Evolutionary conservation across 1,140 invertebrate species (phyloP).

Genomic region (Phthorimaea operculella): DNA sequence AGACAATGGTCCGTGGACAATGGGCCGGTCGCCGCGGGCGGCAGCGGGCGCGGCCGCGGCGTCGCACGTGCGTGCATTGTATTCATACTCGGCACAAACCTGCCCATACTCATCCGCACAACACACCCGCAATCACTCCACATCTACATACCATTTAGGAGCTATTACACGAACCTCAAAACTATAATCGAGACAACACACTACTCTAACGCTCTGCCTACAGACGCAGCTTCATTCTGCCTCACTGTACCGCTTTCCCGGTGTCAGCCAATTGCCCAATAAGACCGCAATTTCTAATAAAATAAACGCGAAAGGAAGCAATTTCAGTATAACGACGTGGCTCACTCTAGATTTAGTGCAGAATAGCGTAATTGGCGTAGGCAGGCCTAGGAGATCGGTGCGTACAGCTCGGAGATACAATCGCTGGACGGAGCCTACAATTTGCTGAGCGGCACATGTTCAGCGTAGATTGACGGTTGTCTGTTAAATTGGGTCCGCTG

Average conservation of each 20-base stretch:
- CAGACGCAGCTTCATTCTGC: background rate
- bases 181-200: too few relatives aligned
- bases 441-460: conserved; percentile 5
- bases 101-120: conserved; percentile 6
- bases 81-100: conserved; percentile 25
- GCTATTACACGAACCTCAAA: background rate
- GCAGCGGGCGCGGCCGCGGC: conserved; percentile 18
- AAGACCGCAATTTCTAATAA: background rate
- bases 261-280: background rate
- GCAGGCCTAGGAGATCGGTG: conserved; percentile 13
- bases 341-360: conserved; percentile 12
- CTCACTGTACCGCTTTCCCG: background rate
- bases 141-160: background rate
- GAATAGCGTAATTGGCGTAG: conserved; percentile 17
- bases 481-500: conserved; percentile 8
- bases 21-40: conserved; percentile 20
- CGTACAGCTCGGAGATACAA: background rate
- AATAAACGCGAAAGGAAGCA: conserved; percentile 13
- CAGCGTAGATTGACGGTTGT: conserved; percentile 15
- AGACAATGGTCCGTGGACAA: conserved; percentile 53
- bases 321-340: conserved; percentile 14
- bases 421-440: background rate
- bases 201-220: too few relatives aligned
- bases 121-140: background rate
- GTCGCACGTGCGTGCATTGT: conserved; percentile 54